A percentile compares a stretch with the other conserved stretches of the same genome.
Evolutionary conservation across 1,140 invertebrate genomes (phyloP).

Genomic region (Drosophila nigromelanica): DNA sequence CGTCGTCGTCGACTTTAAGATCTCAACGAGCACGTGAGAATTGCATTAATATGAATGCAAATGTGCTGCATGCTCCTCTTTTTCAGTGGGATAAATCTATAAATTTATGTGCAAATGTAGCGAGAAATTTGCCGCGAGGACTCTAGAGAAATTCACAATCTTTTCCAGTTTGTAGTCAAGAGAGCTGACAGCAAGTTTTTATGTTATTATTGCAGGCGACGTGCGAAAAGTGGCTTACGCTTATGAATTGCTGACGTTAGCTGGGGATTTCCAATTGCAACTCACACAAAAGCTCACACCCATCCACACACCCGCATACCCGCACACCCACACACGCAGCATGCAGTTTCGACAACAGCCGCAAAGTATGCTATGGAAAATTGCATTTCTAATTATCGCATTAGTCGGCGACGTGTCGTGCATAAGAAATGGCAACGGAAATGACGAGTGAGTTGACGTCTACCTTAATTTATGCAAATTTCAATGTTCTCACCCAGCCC

Average conservation of each 20-base stretch:
- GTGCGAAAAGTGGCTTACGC: slow-evolving; percentile 62
- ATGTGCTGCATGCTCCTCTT: slow-evolving; percentile 34
- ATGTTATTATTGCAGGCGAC: slow-evolving; percentile 65
- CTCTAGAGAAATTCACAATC: slow-evolving; percentile 64
- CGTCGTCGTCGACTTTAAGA: slow-evolving; percentile 8
- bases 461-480: slow-evolving; percentile 71
- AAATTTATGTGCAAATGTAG: slow-evolving; percentile 79
- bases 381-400: slow-evolving; percentile 83
- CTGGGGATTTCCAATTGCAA: slow-evolving; percentile 58
- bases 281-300: neutral
- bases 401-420: slow-evolving; percentile 78
- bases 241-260: slow-evolving; percentile 75
- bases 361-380: slow-evolving; percentile 78
- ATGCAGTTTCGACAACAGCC: slow-evolving; percentile 66
- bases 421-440: slow-evolving; percentile 72
- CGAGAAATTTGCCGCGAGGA: slow-evolving; percentile 55
- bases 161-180: slow-evolving; percentile 54
- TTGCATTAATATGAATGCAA: slow-evolving; percentile 82
- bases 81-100: no score
- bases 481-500: neutral
- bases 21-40: slow-evolving; percentile 75
- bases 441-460: slow-evolving; percentile 66
- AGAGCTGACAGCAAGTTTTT: slow-evolving; percentile 75
- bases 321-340: slow-evolving; percentile 4
- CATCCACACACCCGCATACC: neutral